phyloP scores from a whole-genome alignment of 1,140 invertebrate species.

The Procambarus virginalis region DNA sequence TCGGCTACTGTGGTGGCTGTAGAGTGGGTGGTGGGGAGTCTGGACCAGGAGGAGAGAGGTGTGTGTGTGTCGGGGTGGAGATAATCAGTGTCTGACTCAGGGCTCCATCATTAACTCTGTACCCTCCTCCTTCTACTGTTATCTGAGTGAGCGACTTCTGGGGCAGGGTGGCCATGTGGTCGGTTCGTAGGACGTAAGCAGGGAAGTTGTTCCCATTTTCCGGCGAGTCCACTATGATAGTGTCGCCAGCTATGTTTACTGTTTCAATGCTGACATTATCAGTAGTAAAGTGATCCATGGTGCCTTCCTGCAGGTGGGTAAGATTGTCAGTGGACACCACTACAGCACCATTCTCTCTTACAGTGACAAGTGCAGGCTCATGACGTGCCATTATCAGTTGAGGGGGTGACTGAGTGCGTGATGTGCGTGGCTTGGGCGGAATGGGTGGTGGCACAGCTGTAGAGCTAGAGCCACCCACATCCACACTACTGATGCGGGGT shows the following conservation, averaged over 20 bases:
- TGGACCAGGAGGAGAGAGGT: constrained; percentile 30
- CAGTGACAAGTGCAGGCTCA: constrained; percentile 53
- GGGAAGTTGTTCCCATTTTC: constrained; percentile 31
- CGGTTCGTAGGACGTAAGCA: constrained; percentile 5
- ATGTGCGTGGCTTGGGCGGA: constrained; percentile 32
- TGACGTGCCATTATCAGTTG: constrained; percentile 30
- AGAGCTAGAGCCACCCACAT: constrained; percentile 14
- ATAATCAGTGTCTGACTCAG: constrained; percentile 62
- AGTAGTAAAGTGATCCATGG: not conserved
- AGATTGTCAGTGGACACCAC: constrained; percentile 50
- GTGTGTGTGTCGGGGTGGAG: constrained; percentile 33
- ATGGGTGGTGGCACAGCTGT: constrained; percentile 19
- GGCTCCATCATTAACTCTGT: constrained; percentile 55
- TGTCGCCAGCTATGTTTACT: constrained; percentile 37
- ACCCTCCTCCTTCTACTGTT: constrained; percentile 53
- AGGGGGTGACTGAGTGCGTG: constrained; percentile 42
- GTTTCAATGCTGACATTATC: constrained; percentile 40
- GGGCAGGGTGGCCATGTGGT: constrained; percentile 27
- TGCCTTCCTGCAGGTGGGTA: constrained; percentile 15
- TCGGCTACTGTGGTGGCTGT: constrained; percentile 53
- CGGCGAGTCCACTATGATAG: constrained; percentile 34
- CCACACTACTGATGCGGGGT: constrained; percentile 39
- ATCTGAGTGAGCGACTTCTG: constrained; percentile 64
- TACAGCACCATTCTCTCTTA: constrained; percentile 62
- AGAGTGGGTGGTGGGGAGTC: constrained; percentile 59